Evolutionary conservation across 1,140 invertebrate genomes (phyloP), one percentile per base, ranked within the genome.

Genomic region (Drosophila ananassae): DNA sequence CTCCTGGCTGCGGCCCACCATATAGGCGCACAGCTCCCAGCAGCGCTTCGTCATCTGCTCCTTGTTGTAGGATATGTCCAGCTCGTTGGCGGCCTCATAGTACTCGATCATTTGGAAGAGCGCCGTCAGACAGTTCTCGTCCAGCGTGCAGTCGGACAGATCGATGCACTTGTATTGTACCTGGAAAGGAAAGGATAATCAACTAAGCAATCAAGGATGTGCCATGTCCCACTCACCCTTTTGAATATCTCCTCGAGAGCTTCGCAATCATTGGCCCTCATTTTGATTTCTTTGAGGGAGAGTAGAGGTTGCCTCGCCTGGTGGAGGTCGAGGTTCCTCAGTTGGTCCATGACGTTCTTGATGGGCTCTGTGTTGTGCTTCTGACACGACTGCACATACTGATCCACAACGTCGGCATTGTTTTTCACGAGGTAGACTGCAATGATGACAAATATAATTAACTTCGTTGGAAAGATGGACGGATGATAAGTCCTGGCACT

Each of bases 41-140:
- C 96, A 96, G 50, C 96, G 92, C 34, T 77, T 56, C 9, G 83
- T 77, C 39, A 94, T 94, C 47, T 95, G 95, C 89, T 96, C 95
- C 73, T 94, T 93, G 91, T 96, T 97, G 51, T 94, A 95, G 21
- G 95, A 95, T 59, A 98, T 96, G 91, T 96, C 96, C 50, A 98
- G 91, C 63, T 95, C 94, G 28, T 93, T 93, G 1, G 96, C 94
- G 46, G 96, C 96, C 90, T 98, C 97, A 92, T 98, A 98, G 92
- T 97, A 98, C 90, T 98, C 97, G 72, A 98, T 94, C 96, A 98
- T 98, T 91, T 98, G 97, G 92, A 97, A 98, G 41, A 98, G 91
- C 44, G 96, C 95, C 76, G 81, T 87, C 51, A 90, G 55, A 10
- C 91, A 84, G 53, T 64, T 81, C 61, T 92, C 91, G 30, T 87